Base-by-base conservation (phyloP, 2,888 invertebrate species). In the Amphipyra berbera region DNA sequence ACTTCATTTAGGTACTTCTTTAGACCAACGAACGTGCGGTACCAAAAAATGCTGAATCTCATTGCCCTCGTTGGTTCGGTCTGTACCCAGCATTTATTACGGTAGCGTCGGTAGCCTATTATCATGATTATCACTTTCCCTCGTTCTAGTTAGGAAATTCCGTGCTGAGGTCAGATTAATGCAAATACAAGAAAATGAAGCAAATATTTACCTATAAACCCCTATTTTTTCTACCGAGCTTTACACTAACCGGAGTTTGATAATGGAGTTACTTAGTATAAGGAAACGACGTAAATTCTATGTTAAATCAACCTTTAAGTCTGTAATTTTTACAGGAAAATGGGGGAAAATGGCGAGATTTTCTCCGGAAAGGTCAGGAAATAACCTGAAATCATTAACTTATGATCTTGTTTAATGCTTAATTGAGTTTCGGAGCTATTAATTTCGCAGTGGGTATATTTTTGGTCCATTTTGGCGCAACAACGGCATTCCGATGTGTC, bases 401-500 rank as follows among this genome's bases (percentile, higher is more conserved):
- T 55, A 50, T 61, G 52, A 54, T 49, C 64, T 68, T 65, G 52
- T 69, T 63, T 60, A 48, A 46, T 54, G 52, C 38, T 61, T 75
- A 73, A 78, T 78, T 78, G 76, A 75, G 56, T 58, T 62, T 64
- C n/a, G 50, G 27, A 6, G 68, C 75, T 65, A 75, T 78, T 75
- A 63, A 69, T 73, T 69, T 75, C 33, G n/a, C 21, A n/a, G 41
- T 35, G 38, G 56, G 67, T 74, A 66, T 75, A 77, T 77, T 73
- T 70, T 73, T 73, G 59, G 65, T 63, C 58, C 67, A 72, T 79
- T 78, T 66, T 48, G 42, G 57, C 67, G 46, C 76, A 67, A 69
- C 75, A 69, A 61, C 68, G 53, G 75, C 68, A 79, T 81, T 76
- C 74, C 76, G 37, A 73, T 67, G 71, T 77, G 79, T 79, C 81